Evolutionary conservation across 2,113 vertebrate genomes (phyloP), one percentile per base, ranked within the genome.

Genomic region (Boleophthalmus pectinirostris): DNA sequence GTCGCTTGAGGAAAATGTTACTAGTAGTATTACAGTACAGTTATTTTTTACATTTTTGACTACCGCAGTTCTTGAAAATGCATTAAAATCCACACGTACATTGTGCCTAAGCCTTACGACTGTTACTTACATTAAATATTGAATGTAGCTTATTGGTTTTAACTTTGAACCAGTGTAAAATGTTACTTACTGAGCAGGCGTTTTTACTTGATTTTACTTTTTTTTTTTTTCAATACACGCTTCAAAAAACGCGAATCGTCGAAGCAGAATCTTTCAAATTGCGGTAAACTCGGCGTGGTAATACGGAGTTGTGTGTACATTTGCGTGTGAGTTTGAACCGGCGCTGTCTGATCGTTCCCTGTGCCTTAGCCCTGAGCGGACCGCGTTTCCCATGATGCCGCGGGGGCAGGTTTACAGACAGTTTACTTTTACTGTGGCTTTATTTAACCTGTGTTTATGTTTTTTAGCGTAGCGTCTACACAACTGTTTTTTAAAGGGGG

Each of bases 351-450:
- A 25, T 58, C 14, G 33, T 64, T 64, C 82, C 75, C 85, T 82
- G 90, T 92, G 88, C 91, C 89, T 91, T 90, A 85, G 7, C 71
- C 65, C 73, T 70, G 70, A 49, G 71, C 45, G n/a, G 70, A 66
- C 49, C 49, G 16, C 16, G 65, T 73, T 8, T 72, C 82, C 81
- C 72, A 53, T 64, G 68, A 74, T 75, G 82, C 85, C 74, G 73
- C 82, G 79, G 75, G n/a, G 60, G 66, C 35, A 24, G 82, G 88
- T 90, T 90, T 87, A 90, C 88, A 87, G 76, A 25, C 58, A 82
- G 58, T 53, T 53, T 53, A 75, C 84, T 85, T 29, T 82, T 87
- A 84, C 83, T 82, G 75, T 82, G 72, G 60, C 58, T 56, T n/a
- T 74, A 43, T 80, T 65, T 71, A 68, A 12, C 47, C 72, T 82